Evolutionary conservation across 2,797 vertebrate species (phyloP), one percentile per base, ranked within the genome.

Genomic region (Epinephelus awoara): DNA sequence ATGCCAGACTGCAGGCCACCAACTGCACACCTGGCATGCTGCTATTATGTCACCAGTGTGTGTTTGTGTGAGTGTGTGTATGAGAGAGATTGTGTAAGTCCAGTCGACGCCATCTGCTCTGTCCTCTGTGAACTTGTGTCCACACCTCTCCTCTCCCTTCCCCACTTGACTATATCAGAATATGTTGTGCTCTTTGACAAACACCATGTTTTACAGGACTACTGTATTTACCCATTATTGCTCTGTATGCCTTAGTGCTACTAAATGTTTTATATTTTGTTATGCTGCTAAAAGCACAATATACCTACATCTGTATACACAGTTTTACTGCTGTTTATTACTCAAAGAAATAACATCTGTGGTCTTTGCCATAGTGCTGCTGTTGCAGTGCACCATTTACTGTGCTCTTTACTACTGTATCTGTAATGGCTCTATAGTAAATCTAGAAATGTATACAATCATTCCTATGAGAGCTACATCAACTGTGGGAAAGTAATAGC

Each of bases 1-100:
- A 77, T 85, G 88, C 90, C 92, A 94, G 91, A 93, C 92, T 90
- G 87, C 88, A 85, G 88, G 92, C 92, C 92, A 93, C 93, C 92
- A 94, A 90, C 92, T 85, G 88, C 91, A 94, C 93, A 94, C 92
- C 93, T 94, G 94, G 93, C 94, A 93, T 85, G 89, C 88, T 86
- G 84, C 91, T 94, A 93, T 94, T 94, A 93, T 93, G 91, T 93
- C 92, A 94, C 92, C 85, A 89, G 87, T 79, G 88, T 88, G 82
- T 67, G 54, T 77, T 68, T 79, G 78, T 79, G 34, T 82, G 77
- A 68, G 68, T 40, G 66, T 56, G 67, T 75, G 80, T 72, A 73
- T 72, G 68, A 50, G 74, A 59, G 67, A 51, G 78, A 84, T 91
- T 93, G 90, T 92, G 85, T 87, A 88, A 91, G 91, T 91, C 89